A percentile compares a stretch with the other conserved stretches of the same genome.
Conservation (phyloP, 2,113 vertebrate species). For the Sinocyclocheilus anshuiensis region DNA sequence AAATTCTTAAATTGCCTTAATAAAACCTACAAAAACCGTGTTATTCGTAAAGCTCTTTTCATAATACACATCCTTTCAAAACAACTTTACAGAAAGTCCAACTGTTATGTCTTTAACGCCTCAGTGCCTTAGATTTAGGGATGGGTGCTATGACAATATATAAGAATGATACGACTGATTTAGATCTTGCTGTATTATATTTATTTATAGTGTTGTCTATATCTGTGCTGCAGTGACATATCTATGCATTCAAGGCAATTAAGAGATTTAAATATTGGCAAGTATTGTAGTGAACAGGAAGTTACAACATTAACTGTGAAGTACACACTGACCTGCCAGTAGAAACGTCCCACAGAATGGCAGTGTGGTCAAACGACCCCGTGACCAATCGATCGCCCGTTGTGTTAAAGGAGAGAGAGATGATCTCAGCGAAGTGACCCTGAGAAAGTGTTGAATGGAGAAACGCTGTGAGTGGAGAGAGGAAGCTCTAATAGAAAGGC, state of each 20-base stretch:
- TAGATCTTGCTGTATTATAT: neutral
- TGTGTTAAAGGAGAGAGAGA: slow-evolving; percentile 88
- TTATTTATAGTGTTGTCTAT: neutral
- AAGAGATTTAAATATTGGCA: neutral
- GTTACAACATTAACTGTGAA: neutral
- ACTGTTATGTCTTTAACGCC: neutral
- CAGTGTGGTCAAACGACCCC: slow-evolving; percentile 91
- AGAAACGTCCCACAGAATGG: slow-evolving; percentile 86
- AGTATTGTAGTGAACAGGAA: neutral
- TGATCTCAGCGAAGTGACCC: slow-evolving; percentile 92
- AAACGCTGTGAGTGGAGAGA: neutral
- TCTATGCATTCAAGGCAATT: neutral
- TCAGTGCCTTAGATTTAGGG: too few species aligned
- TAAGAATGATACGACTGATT: neutral
- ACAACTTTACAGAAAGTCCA: neutral
- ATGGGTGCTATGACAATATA: too few species aligned
- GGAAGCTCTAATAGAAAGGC: neutral
- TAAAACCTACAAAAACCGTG: too few species aligned
- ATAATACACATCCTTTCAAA: neutral
- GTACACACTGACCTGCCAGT: slow-evolving; percentile 82
- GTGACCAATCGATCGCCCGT: slow-evolving; percentile 86
- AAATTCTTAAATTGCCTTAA: too few species aligned
- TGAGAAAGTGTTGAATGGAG: slow-evolving; percentile 57
- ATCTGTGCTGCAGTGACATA: neutral
- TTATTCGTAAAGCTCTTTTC: neutral